Evolutionary conservation across 2,888 invertebrate genomes (phyloP).

Genomic region (Dynastes tityus): DNA sequence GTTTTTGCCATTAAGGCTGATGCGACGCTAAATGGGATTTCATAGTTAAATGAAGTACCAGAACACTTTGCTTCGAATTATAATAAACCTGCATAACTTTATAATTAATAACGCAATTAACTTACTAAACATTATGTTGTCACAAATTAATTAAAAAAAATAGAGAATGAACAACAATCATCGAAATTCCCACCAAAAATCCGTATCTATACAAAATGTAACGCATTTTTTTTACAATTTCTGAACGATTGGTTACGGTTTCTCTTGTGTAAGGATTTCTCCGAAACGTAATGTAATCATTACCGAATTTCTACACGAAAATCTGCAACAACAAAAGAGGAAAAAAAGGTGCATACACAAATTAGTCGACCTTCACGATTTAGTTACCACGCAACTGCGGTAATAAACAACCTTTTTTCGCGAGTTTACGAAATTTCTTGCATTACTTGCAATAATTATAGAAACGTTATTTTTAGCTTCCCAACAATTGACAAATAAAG

Average conservation of each 20-base stretch:
- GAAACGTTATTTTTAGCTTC: constrained; percentile 1
- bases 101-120: neutral
- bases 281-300: neutral
- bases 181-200: neutral
- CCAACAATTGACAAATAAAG: neutral
- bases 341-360: constrained; percentile 14
- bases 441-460: constrained; percentile 20
- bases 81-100: too few species aligned
- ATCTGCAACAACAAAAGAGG: neutral
- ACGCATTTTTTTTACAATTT: neutral
- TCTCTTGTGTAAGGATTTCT: constrained; percentile 24
- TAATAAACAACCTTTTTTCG: neutral
- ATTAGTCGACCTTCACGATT: constrained; percentile 6
- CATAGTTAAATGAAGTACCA: too few species aligned
- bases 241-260: constrained; percentile 16
- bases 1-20: too few species aligned
- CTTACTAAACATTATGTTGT: neutral
- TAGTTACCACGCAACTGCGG: neutral
- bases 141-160: neutral
- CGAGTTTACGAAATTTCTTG: constrained; percentile 1
- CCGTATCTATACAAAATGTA: neutral
- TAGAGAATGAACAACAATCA: neutral
- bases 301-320: constrained; percentile 16
- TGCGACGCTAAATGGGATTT: too few species aligned
- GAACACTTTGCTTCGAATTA: too few species aligned